These are phyloP conservation scores for Tragelaphus eurycerus DNA, from an alignment of 2,797 vertebrate genomes.

Conservation along the genomic window DNA sequence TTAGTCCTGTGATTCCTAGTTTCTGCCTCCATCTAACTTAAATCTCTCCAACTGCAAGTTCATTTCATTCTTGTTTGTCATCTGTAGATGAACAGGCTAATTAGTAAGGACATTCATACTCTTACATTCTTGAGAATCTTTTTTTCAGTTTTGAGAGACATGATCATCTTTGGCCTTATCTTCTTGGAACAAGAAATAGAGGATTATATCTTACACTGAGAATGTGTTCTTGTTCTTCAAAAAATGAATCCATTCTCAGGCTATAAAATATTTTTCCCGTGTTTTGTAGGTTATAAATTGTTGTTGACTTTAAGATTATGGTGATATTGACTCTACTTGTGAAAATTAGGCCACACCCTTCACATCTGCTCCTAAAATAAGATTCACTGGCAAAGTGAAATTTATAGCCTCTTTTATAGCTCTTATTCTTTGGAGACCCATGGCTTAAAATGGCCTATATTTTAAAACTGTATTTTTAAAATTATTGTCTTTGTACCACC, in stretches of 20 bases:
- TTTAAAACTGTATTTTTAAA: constrained; percentile 40
- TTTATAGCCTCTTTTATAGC: constrained; percentile 39
- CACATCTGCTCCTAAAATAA: constrained; percentile 57
- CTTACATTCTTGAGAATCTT: neutral
- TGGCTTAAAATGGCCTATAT: constrained; percentile 42
- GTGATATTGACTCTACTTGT: constrained; percentile 47
- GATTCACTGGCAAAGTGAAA: constrained; percentile 45
- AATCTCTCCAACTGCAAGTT: neutral
- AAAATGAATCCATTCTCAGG: neutral
- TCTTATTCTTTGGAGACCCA: constrained; percentile 32
- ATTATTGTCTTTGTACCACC: constrained; percentile 27
- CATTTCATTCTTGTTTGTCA: neutral
- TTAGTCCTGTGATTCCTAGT: neutral
- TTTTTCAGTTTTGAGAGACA: neutral
- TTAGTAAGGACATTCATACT: neutral
- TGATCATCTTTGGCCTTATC: neutral
- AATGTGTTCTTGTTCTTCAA: neutral
- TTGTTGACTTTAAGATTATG: constrained; percentile 40
- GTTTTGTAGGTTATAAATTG: constrained; percentile 50
- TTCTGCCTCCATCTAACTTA: neutral
- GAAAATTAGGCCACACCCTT: constrained; percentile 59
- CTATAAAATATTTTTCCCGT: constrained; percentile 17
- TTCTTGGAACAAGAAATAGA: neutral
- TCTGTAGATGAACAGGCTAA: neutral
- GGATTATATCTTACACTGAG: neutral